Evolutionary conservation across 2,888 invertebrate genomes (phyloP), one percentile per base, ranked within the genome.

Genomic region (Smittia aterrima): DNA sequence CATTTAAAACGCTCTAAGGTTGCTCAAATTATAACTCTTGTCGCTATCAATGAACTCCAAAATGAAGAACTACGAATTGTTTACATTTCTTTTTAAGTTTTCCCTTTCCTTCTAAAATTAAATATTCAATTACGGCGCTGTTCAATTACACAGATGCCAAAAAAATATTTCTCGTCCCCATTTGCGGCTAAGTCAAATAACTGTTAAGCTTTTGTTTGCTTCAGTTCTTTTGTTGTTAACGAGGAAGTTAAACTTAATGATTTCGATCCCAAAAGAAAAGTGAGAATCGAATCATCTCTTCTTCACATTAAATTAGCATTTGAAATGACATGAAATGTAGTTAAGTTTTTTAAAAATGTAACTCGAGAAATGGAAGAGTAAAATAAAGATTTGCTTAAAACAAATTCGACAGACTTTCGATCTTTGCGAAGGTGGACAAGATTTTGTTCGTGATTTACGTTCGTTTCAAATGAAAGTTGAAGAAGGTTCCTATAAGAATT

Each of bases 1-100:
- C 81, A 93, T 93, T 83, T 90, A 89, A 62, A 16, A 6, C 47
- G 47, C 16, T 47, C n/a, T 47, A 6, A 47, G 11, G 2, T n/a
- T n/a, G n/a, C n/a, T n/a, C n/a, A n/a, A n/a, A n/a, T n/a, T n/a
- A n/a, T n/a, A n/a, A n/a, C n/a, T n/a, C n/a, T 16, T 4, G 16
- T 6, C 13, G 11, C n/a, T 47, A n/a, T 47, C 47, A 47, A 47
- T 47, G 47, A 47, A 47, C 47, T 47, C 16, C 13, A 47, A n/a
- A 47, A 47, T 47, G 13, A 6, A 47, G 11, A 47, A n/a, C 47
- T 47, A 47, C 47, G 11, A 47, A 47, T 11, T 47, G 47, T n/a
- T n/a, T 32, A 32, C 32, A 32, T 32, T 32, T 32, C 32, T 32
- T 9, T 32, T 32, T 9, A 32, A 32, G 32, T 32, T 32, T 32